Conservation (phyloP, 2,888 invertebrate species). For the Lasioglossum malachurum region DNA sequence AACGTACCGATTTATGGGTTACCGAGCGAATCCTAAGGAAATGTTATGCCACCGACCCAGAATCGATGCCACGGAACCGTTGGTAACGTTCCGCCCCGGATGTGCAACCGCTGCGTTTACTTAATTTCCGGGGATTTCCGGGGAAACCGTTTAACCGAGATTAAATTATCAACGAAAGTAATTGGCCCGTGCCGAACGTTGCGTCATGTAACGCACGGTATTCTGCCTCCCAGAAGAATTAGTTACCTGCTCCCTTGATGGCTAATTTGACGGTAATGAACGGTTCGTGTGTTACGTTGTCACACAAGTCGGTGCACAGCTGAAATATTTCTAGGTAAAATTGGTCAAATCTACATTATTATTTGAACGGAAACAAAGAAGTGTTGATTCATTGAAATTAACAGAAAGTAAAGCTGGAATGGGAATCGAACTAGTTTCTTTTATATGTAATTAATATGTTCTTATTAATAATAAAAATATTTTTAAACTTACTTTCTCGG, state of each 20-base stretch:
- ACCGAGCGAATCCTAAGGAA: constrained; percentile 79
- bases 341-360: no score
- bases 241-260: constrained; percentile 9
- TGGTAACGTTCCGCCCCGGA: constrained; percentile 62
- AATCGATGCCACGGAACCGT: constrained; percentile 81
- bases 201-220: constrained; percentile 21
- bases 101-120: constrained; percentile 47
- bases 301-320: not conserved
- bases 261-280: constrained; percentile 3
- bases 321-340: not conserved
- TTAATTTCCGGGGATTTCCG: constrained; percentile 46
- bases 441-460: no score
- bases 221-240: constrained; percentile 36
- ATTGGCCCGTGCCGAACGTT: constrained; percentile 51
- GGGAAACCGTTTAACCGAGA: constrained; percentile 53
- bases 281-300: not conserved
- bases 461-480: no score
- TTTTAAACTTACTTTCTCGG: no score
- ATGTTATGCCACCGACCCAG: constrained; percentile 80
- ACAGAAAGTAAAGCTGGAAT: not conserved
- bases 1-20: constrained; percentile 82
- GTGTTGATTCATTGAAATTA: not conserved
- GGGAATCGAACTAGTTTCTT: not conserved
- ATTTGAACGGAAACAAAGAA: not conserved
- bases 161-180: constrained; percentile 56